Percentiles rank a stretch among this genome's conserved stretches.
Evolutionary conservation across 2,113 vertebrate genomes (phyloP).

Genomic region (Pelodiscus sinensis): DNA sequence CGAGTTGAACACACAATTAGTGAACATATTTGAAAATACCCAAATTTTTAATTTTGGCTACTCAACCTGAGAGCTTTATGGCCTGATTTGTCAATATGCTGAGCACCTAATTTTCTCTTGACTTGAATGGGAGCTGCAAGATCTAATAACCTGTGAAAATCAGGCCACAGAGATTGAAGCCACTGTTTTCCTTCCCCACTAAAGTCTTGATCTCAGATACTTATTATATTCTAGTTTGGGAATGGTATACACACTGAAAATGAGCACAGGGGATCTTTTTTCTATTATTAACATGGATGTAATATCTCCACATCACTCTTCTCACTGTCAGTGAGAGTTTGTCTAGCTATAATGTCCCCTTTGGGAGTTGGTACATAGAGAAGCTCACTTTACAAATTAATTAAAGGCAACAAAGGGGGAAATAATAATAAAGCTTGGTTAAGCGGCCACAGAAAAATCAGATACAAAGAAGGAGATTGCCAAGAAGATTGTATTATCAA

Average conservation of each 20-base stretch:
- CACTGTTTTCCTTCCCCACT: conserved; percentile 26
- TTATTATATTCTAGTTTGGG: conserved; percentile 36
- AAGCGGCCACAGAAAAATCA: neutral
- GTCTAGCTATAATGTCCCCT: conserved; percentile 68
- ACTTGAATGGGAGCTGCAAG: neutral
- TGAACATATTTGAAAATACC: neutral
- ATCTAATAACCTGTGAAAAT: neutral
- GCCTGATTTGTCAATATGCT: neutral
- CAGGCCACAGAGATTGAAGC: conserved; percentile 12
- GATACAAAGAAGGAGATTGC: neutral
- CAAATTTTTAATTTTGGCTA: neutral
- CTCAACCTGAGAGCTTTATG: neutral
- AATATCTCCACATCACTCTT: conserved; percentile 65
- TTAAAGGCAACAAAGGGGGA: conserved; percentile 70
- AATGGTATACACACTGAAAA: conserved; percentile 41
- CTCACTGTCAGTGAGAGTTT: conserved; percentile 74
- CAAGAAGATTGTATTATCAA: neutral
- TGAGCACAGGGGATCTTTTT: conserved; percentile 70
- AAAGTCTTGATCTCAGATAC: conserved; percentile 22
- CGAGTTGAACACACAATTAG: neutral
- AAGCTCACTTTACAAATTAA: conserved; percentile 68
- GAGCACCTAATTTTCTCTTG: neutral
- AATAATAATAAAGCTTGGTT: conserved; percentile 44
- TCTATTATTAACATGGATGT: conserved; percentile 62
- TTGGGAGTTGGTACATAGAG: conserved; percentile 56